Conservation (phyloP, 2,113 vertebrate genomes). For the Phasianus colchicus region DNA sequence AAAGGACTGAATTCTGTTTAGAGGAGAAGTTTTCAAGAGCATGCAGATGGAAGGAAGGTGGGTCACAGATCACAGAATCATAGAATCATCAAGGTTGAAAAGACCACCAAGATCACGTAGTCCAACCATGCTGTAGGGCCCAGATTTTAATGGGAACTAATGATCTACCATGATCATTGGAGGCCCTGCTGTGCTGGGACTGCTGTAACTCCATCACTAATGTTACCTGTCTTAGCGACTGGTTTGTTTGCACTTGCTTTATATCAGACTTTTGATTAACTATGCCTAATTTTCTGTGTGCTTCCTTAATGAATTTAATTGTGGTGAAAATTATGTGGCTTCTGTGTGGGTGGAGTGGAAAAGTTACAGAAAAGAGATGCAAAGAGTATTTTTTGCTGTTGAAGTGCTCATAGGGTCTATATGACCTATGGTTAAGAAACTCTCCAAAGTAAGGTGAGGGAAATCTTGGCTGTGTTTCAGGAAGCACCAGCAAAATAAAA, state of each 20-base stretch:
- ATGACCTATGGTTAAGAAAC: not conserved
- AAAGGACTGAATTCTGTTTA: not conserved
- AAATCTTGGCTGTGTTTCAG: not conserved
- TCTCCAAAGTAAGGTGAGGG: not conserved
- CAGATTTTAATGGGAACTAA: not conserved
- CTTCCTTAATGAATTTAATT: not conserved
- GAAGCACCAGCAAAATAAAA: slow-evolving; percentile 8
- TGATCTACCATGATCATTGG: not conserved
- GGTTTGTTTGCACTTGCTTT: not conserved
- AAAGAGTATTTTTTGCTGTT: not conserved
- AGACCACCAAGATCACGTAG: too few species aligned
- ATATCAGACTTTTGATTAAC: not conserved
- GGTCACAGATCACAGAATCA: not conserved
- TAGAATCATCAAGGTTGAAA: too few species aligned
- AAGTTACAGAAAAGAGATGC: not conserved
- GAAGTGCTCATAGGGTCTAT: not conserved
- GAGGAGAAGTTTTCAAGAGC: not conserved
- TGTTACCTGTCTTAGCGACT: not conserved
- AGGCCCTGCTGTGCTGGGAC: not conserved
- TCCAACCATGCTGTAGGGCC: not conserved
- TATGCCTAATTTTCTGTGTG: not conserved
- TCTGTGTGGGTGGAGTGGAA: not conserved
- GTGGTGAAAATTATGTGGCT: not conserved
- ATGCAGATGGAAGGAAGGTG: slow-evolving; percentile 15
- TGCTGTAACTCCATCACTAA: not conserved